Evolutionary conservation across 2,113 vertebrate species (phyloP).

Genomic region (Corythornis vintsioides): DNA sequence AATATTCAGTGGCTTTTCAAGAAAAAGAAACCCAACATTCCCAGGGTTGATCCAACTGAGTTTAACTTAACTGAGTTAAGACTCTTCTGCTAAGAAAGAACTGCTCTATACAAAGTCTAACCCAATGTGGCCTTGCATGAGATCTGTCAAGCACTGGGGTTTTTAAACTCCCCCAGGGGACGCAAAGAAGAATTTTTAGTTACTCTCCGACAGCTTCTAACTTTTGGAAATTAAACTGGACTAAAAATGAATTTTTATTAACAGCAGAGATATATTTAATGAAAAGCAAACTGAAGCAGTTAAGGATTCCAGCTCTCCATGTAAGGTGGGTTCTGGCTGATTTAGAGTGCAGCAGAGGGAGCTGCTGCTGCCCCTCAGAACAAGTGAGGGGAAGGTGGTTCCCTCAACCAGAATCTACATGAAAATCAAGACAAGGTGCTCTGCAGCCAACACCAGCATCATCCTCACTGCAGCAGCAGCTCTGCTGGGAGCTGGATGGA

Average conservation of each 20-base stretch:
- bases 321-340: not conserved
- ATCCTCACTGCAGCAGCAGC: not conserved
- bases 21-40: not conserved
- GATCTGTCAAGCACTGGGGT: not conserved
- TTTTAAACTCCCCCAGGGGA: not conserved
- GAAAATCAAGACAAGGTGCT: not conserved
- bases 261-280: not conserved
- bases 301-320: not conserved
- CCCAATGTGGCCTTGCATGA: not conserved
- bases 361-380: rapidly evolving
- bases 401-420: not conserved
- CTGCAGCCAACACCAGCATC: not conserved
- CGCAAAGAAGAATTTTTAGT: not conserved
- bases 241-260: not conserved
- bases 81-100: not conserved
- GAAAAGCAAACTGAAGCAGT: not conserved
- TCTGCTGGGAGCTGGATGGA: not conserved
- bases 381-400: rapidly evolving
- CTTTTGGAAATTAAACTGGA: not conserved
- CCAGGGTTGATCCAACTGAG: not conserved
- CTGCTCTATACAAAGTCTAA: not conserved
- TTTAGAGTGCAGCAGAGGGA: not conserved
- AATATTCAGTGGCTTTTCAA: not conserved
- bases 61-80: not conserved
- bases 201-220: not conserved